phyloP scores from a whole-genome alignment of 2,888 invertebrate genomes.

The Cerceris rybyensis region DNA sequence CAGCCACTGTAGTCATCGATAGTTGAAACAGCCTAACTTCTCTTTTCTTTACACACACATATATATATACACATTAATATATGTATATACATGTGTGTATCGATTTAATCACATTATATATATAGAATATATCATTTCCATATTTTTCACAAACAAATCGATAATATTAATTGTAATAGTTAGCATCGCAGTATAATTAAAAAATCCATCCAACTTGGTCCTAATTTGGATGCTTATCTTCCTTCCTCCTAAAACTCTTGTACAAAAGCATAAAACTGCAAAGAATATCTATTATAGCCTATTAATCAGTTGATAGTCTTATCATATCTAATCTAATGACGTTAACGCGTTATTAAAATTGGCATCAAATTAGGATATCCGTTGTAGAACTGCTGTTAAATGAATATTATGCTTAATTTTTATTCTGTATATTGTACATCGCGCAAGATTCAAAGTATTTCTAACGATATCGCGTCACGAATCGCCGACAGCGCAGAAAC shows the following conservation, averaged over 20 bases:
- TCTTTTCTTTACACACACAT: conserved; percentile 47
- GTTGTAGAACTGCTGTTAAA: conserved; percentile 22
- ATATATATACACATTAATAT: conserved; percentile 60
- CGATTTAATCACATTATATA: conserved; percentile 64
- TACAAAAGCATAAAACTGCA: conserved; percentile 5
- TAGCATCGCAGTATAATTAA: conserved; percentile 45
- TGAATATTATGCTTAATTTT: conserved; percentile 38
- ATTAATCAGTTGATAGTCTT: conserved; percentile 19
- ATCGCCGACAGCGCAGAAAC: conserved; percentile 13
- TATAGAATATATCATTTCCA: conserved; percentile 59
- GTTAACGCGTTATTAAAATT: conserved; percentile 26
- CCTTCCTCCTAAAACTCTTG: neutral
- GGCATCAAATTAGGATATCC: conserved; percentile 23
- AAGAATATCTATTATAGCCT: conserved; percentile 23
- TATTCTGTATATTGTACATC: conserved; percentile 44
- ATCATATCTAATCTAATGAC: conserved; percentile 11
- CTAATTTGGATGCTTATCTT: conserved; percentile 29
- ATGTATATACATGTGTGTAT: conserved; percentile 64
- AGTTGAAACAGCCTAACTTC: conserved; percentile 70
- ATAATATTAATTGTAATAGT: conserved; percentile 32
- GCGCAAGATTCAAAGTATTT: conserved; percentile 36
- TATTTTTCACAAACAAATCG: conserved; percentile 45
- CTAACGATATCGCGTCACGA: conserved; percentile 19
- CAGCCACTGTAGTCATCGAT: conserved; percentile 48
- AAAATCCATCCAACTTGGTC: conserved; percentile 53